A percentile compares a stretch with the other conserved stretches of the same genome.
These are phyloP conservation scores for Drosophila guanche DNA, from an alignment of 1,140 invertebrate genomes.

Conservation along the genomic window DNA sequence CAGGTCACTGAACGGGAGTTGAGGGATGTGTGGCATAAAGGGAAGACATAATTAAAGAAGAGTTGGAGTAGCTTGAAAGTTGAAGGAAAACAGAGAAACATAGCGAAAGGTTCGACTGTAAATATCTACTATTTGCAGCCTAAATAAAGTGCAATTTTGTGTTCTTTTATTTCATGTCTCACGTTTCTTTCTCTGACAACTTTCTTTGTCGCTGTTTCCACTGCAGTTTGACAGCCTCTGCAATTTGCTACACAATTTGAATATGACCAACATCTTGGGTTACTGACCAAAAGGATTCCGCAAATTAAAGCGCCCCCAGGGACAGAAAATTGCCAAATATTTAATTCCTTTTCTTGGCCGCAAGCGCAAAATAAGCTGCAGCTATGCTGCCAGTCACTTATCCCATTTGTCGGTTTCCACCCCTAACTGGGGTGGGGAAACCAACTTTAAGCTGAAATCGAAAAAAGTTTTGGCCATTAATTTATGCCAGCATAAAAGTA, in stretches of 20 bases:
- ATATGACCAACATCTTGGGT: background rate
- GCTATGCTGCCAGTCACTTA: constrained; percentile 21
- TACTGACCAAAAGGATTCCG: background rate
- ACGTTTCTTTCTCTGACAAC: too few relatives aligned
- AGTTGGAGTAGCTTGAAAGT: background rate
- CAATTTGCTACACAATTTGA: background rate
- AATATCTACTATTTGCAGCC: too few relatives aligned
- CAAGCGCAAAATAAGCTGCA: constrained; percentile 27
- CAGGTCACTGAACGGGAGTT: background rate
- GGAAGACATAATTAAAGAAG: background rate
- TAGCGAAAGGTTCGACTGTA: too few relatives aligned
- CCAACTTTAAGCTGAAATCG: constrained; percentile 50
- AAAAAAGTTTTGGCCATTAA: constrained; percentile 48
- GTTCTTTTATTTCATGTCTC: background rate
- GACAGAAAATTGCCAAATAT: constrained; percentile 12
- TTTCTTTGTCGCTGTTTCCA: too few relatives aligned
- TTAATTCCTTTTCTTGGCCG: constrained; percentile 26
- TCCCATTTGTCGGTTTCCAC: background rate
- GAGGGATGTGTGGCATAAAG: background rate
- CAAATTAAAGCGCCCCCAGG: constrained; percentile 14
- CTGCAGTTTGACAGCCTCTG: background rate
- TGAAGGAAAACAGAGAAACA: too few relatives aligned
- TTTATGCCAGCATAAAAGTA: constrained; percentile 52
- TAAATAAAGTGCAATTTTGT: too few relatives aligned
- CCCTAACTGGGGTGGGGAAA: background rate